phyloP scores from a whole-genome alignment of 2,888 invertebrate genomes.

The Caenorhabditis plicata region DNA sequence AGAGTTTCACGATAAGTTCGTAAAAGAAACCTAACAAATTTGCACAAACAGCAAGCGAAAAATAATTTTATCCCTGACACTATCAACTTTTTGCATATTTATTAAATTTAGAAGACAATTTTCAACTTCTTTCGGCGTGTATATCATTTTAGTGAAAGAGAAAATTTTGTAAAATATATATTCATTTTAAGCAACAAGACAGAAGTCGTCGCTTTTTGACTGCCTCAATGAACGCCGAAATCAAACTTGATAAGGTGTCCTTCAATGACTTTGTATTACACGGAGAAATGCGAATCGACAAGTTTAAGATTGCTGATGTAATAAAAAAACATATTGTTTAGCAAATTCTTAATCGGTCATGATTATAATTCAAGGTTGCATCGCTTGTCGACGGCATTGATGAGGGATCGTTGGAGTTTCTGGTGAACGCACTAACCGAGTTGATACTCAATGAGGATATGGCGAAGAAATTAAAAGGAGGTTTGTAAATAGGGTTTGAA shows the following conservation, averaged over 20 bases:
- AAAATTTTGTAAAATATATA: too few species aligned
- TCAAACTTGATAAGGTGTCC: slow-evolving; percentile 53
- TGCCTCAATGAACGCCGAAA: slow-evolving; percentile 61
- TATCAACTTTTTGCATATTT: slow-evolving; percentile 2
- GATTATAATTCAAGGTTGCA: slow-evolving; percentile 32
- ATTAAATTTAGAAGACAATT: neutral
- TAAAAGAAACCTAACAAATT: too few species aligned
- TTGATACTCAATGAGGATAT: slow-evolving; percentile 63
- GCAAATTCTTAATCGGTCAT: neutral
- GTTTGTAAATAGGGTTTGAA: neutral
- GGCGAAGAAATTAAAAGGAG: slow-evolving; percentile 60
- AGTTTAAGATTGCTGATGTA: slow-evolving; percentile 63
- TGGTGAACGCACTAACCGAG: slow-evolving; percentile 63
- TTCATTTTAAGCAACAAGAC: slow-evolving; percentile 62
- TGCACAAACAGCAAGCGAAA: too few species aligned
- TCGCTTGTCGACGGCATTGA: slow-evolving; percentile 63
- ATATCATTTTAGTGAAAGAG: neutral
- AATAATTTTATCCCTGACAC: too few species aligned
- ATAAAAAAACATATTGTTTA: neutral
- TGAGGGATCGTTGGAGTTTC: slow-evolving; percentile 60
- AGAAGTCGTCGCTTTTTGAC: slow-evolving; percentile 61
- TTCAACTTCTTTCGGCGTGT: slow-evolving; percentile 1
- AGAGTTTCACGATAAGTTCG: too few species aligned
- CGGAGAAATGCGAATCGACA: slow-evolving; percentile 58
- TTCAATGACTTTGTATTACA: slow-evolving; percentile 61